Percentiles rank a stretch among this genome's conserved stretches.
Conservation (phyloP, 2,888 invertebrate species). For the Caenorhabditis sp. region DNA sequence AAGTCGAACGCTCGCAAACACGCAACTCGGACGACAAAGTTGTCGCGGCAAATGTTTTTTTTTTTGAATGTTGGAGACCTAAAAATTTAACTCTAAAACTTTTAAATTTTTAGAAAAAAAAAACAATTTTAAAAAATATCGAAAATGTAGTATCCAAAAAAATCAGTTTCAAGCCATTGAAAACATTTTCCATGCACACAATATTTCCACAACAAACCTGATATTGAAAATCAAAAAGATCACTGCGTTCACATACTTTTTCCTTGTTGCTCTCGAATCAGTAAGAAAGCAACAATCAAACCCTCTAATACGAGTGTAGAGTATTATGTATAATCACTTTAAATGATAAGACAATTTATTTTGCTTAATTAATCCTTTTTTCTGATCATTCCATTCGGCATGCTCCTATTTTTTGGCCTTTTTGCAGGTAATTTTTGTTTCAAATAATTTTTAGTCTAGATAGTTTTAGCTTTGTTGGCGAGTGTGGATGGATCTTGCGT, state of each 20-base stretch:
- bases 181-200: too few species aligned
- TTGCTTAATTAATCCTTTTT: slow-evolving; percentile 16
- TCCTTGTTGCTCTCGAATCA: not conserved
- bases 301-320: not conserved
- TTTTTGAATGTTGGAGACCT: too few species aligned
- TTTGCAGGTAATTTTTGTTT: slow-evolving; percentile 13
- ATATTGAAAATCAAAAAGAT: too few species aligned
- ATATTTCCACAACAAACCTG: too few species aligned
- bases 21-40: too few species aligned
- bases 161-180: too few species aligned
- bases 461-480: slow-evolving; percentile 2
- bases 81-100: too few species aligned
- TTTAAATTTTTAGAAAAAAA: too few species aligned
- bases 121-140: too few species aligned
- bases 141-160: too few species aligned
- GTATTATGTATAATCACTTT: slow-evolving; percentile 31
- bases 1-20: too few species aligned
- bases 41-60: too few species aligned
- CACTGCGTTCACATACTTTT: slow-evolving; percentile 1
- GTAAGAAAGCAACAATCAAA: not conserved
- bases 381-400: slow-evolving; percentile 10
- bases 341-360: slow-evolving; percentile 32
- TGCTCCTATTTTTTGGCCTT: not conserved
- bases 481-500: slow-evolving; percentile 1
- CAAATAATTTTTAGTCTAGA: not conserved